Conservation (phyloP, 2,113 vertebrate species). For the Donacobius atricapilla region DNA sequence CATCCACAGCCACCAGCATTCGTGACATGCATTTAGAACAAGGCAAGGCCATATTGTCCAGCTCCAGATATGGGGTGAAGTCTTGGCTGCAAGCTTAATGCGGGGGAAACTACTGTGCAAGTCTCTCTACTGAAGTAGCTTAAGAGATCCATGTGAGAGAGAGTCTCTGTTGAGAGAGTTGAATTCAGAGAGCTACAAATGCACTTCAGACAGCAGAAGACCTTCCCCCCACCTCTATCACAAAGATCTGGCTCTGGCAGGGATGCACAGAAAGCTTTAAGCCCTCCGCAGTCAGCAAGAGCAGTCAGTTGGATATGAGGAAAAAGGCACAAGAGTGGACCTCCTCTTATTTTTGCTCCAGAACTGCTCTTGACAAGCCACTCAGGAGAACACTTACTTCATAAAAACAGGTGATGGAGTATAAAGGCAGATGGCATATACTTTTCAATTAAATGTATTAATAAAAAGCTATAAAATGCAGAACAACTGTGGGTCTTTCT, state of each 20-base stretch:
- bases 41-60: background rate
- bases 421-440: background rate
- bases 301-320: background rate
- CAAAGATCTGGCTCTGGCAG: background rate
- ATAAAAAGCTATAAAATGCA: background rate
- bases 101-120: background rate
- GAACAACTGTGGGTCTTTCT: background rate
- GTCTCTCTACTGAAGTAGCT: background rate
- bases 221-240: fast-evolving
- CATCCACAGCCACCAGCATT: background rate
- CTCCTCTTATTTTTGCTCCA: background rate
- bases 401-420: background rate
- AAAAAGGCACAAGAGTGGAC: background rate
- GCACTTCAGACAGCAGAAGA: background rate
- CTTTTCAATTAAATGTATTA: background rate
- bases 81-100: background rate
- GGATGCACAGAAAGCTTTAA: background rate
- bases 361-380: background rate
- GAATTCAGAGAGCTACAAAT: background rate
- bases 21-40: background rate
- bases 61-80: background rate
- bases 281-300: background rate
- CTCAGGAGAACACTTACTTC: background rate
- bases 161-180: too few species aligned
- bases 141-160: background rate